A percentile compares a stretch with the other conserved stretches of the same genome.
These are phyloP conservation scores for Dasyurus viverrinus DNA, from an alignment of 2,113 vertebrate species.

Conservation along the genomic window DNA sequence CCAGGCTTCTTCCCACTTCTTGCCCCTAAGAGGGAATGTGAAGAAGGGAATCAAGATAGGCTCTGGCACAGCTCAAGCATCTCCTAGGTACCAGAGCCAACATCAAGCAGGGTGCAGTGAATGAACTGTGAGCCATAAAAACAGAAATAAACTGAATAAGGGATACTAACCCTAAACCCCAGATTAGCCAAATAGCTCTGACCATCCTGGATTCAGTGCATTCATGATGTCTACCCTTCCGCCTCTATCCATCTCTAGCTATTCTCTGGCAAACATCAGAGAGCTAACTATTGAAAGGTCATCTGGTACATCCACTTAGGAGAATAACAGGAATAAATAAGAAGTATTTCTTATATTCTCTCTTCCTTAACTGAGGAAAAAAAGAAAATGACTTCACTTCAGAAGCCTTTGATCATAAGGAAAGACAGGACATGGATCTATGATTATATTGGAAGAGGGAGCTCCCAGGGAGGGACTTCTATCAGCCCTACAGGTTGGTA, in stretches of 20 bases:
- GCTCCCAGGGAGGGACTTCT: not conserved
- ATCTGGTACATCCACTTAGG: not conserved
- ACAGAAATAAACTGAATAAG: not conserved
- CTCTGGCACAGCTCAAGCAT: not conserved
- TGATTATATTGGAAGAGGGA: not conserved
- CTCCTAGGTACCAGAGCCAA: too few species aligned
- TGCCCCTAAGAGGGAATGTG: too few species aligned
- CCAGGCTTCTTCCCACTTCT: not conserved
- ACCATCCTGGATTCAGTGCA: too few species aligned
- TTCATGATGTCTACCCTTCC: too few species aligned
- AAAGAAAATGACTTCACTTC: not conserved
- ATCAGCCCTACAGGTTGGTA: not conserved
- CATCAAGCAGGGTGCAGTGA: too few species aligned
- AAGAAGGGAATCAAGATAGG: too few species aligned
- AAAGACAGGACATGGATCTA: not conserved
- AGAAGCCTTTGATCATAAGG: conserved; percentile 40
- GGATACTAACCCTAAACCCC: not conserved
- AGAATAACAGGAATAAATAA: not conserved
- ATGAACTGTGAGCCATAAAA: not conserved
- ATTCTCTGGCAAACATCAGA: not conserved
- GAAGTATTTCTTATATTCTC: not conserved
- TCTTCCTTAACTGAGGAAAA: not conserved
- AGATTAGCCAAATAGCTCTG: not conserved
- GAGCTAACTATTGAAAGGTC: not conserved
- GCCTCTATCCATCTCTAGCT: accelerated